Evolutionary conservation across 2,888 invertebrate genomes (phyloP), one percentile per base, ranked within the genome.

Genomic region (Strigamia maritima): DNA sequence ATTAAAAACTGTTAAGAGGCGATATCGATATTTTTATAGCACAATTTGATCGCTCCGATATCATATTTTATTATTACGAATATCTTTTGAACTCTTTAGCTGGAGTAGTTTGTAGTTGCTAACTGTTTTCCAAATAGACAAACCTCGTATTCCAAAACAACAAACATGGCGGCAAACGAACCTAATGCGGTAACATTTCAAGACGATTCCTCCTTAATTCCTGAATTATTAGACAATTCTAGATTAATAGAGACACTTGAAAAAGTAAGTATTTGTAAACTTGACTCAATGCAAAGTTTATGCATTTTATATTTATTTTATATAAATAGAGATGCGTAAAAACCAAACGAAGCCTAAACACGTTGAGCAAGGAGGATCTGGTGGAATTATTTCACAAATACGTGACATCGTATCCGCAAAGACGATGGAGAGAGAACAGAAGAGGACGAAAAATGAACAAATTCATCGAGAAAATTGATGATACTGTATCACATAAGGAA

Each of bases 341-440:
- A 28, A 28, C 70, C 6, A 70, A 70, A 16, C 26, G 70, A 75
- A 75, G 14, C n/a, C 14, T 75, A 10, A 22, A 44, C 24, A 28
- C 38, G 22, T 44, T 77, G 24, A 26, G 54, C 14, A 77, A 77
- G 24, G 28, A 49, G 6, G 40, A 77, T 24, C 77, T 77, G 1
- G 44, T 77, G 14, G 54, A 2, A 16, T 44, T 77, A n/a, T 77
- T 77, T 77, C 49, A 77, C n/a, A 77, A 49, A 19, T 77, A 77
- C 16, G 77, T 77, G 1, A 77, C 44, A 10, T 22, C 77, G 3
- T 44, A 14, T 16, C 77, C 77, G 16, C 77, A 77, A 26, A n/a
- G 77, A 49, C 12, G 12, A 24, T 77, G 54, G 44, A n/a, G 77
- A 19, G 44, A 49, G 19, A 77, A 77, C 54, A 38, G 77, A 24